phyloP scores from a whole-genome alignment of 2,888 invertebrate genomes.

The Ornithoptera priamus region DNA sequence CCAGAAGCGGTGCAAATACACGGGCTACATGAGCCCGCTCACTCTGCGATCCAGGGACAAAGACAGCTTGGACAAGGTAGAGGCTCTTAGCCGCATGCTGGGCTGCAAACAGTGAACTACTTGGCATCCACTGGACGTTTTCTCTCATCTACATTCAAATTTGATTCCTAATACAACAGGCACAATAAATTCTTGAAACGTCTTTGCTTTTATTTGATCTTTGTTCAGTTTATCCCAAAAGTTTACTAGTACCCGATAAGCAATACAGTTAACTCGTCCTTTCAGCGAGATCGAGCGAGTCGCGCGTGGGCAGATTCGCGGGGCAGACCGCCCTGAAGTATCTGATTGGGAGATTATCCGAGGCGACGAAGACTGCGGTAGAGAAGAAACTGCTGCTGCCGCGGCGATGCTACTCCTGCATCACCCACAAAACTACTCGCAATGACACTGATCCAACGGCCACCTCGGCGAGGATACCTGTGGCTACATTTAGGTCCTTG shows the following conservation, averaged over 20 bases:
- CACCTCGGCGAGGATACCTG: background rate
- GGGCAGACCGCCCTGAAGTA: constrained; percentile 39
- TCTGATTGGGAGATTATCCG: constrained; percentile 37
- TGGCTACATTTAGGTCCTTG: background rate
- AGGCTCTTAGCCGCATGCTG: background rate
- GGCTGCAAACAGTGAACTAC: background rate
- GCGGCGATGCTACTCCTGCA: constrained; percentile 28
- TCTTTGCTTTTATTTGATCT: background rate
- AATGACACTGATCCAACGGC: background rate
- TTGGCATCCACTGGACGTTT: no score
- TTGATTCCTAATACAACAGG: background rate
- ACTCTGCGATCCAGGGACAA: constrained; percentile 9
- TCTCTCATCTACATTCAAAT: background rate
- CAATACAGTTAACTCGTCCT: constrained; percentile 54
- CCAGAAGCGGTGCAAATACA: constrained; percentile 23
- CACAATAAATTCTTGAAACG: background rate
- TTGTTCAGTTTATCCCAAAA: background rate
- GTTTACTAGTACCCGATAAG: background rate
- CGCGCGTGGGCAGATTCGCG: constrained; percentile 43
- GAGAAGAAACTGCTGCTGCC: constrained; percentile 30
- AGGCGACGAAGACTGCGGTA: constrained; percentile 27
- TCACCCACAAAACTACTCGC: constrained; percentile 24
- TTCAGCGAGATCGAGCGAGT: constrained; percentile 59
- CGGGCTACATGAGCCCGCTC: constrained; percentile 20
- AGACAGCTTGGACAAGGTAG: constrained; percentile 2